Percentiles rank a stretch among this genome's conserved stretches.
phyloP scores from a whole-genome alignment of 2,888 invertebrate species.

The Pachycephus smyrnensis region DNA sequence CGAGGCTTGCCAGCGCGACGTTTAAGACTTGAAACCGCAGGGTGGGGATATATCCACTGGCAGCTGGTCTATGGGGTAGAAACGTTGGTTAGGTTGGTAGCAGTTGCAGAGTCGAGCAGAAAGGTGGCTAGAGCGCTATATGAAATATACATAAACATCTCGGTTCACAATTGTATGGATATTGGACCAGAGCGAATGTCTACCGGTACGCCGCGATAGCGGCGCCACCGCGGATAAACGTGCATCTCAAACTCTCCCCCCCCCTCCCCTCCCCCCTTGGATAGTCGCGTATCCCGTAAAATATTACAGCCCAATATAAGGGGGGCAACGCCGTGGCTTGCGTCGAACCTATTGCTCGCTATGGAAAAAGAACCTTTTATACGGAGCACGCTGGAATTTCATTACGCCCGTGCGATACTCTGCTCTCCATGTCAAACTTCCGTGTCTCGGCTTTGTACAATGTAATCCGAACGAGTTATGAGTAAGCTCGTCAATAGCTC shows the following conservation, averaged over 20 bases:
- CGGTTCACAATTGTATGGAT: slow-evolving; percentile 24
- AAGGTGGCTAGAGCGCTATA: slow-evolving; percentile 9
- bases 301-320: slow-evolving; percentile 20
- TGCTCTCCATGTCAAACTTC: too few species aligned
- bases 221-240: slow-evolving; percentile 11
- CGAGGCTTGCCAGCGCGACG: neutral
- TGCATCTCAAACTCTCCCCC: slow-evolving; percentile 20
- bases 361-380: slow-evolving; percentile 9
- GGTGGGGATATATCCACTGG: neutral
- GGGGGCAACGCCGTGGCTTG: neutral
- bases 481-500: too few species aligned
- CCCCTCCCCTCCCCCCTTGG: too few species aligned
- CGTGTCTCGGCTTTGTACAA: too few species aligned
- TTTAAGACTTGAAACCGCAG: neutral
- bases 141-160: slow-evolving; percentile 25
- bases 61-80: neutral
- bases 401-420: slow-evolving; percentile 8
- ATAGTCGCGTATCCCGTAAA: slow-evolving; percentile 20
- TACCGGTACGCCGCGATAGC: slow-evolving; percentile 15
- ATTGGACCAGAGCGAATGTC: slow-evolving; percentile 20
- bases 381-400: slow-evolving; percentile 13
- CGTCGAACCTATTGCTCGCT: slow-evolving; percentile 15
- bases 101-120: neutral
- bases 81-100: neutral
- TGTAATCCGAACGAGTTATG: too few species aligned